phyloP scores from a whole-genome alignment of 64 coral and sea anemone genomes.

The Stylophora pistillata region DNA sequence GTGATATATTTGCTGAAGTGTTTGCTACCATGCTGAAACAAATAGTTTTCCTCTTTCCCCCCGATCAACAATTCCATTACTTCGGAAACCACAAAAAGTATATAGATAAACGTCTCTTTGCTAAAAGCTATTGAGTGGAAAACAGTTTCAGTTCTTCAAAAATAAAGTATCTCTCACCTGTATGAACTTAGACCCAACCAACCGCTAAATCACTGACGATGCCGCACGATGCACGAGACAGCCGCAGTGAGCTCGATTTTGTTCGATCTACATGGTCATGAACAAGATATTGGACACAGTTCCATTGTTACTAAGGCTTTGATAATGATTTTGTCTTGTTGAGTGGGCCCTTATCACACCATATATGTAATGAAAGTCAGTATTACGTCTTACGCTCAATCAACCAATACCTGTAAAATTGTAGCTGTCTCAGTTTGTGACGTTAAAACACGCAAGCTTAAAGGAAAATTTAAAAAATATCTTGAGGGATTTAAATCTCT shows the following conservation, averaged over 20 bases:
- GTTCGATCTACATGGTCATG: neutral
- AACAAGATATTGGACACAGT: constrained; percentile 15
- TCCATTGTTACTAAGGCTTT: neutral
- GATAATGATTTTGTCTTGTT: neutral
- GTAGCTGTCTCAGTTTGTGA: neutral
- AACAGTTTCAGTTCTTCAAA: neutral
- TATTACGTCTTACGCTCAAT: neutral
- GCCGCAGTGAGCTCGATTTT: neutral
- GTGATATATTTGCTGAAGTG: neutral
- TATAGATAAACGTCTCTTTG: too few relatives aligned
- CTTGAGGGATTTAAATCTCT: neutral
- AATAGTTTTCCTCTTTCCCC: neutral
- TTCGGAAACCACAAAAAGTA: too few relatives aligned
- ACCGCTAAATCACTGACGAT: neutral
- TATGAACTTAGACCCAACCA: neutral
- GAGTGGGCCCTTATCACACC: neutral
- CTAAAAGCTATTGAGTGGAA: neutral
- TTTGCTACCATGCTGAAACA: neutral
- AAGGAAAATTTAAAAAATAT: neutral
- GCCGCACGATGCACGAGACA: constrained; percentile 4
- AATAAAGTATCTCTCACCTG: neutral
- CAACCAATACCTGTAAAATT: constrained; percentile 9
- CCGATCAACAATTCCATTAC: too few relatives aligned
- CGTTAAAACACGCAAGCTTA: neutral
- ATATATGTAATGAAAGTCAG: constrained; percentile 11